Evolutionary conservation across 2,113 vertebrate species (phyloP).

Genomic region (Aegypius monachus): DNA sequence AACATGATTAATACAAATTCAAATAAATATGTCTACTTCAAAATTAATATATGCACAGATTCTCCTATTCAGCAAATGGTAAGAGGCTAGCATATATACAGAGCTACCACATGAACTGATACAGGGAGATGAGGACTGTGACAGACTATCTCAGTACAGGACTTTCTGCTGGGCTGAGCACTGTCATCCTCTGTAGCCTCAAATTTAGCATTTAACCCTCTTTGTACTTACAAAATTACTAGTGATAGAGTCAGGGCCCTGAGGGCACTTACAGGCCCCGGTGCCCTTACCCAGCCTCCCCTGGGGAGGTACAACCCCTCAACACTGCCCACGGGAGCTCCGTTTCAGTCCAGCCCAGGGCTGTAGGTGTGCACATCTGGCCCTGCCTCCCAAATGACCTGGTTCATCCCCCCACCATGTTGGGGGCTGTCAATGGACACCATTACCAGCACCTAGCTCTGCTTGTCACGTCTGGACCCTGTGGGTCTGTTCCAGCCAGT

Average conservation of each 20-base stretch:
- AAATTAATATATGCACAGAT: background rate
- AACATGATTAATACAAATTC: background rate
- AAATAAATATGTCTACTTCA: background rate
- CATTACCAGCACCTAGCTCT: background rate
- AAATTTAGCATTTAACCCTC: background rate
- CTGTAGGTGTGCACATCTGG: background rate
- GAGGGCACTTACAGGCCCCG: background rate
- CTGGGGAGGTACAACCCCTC: background rate
- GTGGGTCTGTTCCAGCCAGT: fast-evolving
- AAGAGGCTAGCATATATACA: background rate
- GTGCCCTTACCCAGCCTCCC: background rate
- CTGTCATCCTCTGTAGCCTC: background rate
- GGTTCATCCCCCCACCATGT: background rate
- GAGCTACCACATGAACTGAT: background rate
- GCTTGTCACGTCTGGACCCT: background rate
- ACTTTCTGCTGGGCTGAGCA: background rate
- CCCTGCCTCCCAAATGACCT: background rate
- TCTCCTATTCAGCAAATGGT: background rate
- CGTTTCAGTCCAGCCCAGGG: background rate
- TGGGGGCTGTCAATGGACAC: background rate
- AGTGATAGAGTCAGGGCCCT: background rate
- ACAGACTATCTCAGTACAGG: background rate
- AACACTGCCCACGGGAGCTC: background rate
- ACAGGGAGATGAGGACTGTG: background rate
- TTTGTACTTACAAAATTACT: background rate